phyloP scores from a whole-genome alignment of 2,797 vertebrate species.

The Pseudomugil gertrudae region DNA sequence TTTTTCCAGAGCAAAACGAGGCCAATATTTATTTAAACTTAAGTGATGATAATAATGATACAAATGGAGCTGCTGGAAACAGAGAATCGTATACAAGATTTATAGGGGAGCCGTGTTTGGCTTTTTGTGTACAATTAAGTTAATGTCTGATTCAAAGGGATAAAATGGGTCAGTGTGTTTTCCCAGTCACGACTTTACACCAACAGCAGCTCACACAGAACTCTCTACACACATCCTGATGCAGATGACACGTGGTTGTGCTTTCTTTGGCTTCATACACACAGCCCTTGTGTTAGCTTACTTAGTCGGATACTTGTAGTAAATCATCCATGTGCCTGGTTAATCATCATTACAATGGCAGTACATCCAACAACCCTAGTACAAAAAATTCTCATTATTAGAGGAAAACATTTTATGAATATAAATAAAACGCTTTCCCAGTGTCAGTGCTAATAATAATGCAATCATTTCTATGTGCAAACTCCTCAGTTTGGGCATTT shows the following conservation, averaged over 20 bases:
- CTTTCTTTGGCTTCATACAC: constrained; percentile 34
- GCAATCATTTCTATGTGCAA: not conserved
- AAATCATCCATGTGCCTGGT: not conserved
- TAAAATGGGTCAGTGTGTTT: constrained; percentile 76
- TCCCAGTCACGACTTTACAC: constrained; percentile 65
- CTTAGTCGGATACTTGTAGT: not conserved
- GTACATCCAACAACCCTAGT: not conserved
- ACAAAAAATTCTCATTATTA: not conserved
- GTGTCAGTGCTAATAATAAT: not conserved
- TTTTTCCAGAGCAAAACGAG: constrained; percentile 23
- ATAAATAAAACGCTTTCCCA: not conserved
- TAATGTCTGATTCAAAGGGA: constrained; percentile 72
- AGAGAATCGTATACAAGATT: constrained; percentile 19
- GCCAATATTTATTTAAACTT: constrained; percentile 19
- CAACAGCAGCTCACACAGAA: constrained; percentile 60
- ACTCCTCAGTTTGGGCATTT: not conserved
- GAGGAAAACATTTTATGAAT: not conserved
- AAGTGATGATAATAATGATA: constrained; percentile 17
- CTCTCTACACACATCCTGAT: constrained; percentile 32
- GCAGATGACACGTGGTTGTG: constrained; percentile 57
- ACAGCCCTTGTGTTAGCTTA: constrained; percentile 25
- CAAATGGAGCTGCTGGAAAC: constrained; percentile 21
- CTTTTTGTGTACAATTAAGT: constrained; percentile 49
- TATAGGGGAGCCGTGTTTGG: constrained; percentile 31
- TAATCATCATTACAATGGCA: not conserved